These are phyloP conservation scores for Apodemia mormo DNA, from an alignment of 2,888 invertebrate genomes.

Conservation along the genomic window DNA sequence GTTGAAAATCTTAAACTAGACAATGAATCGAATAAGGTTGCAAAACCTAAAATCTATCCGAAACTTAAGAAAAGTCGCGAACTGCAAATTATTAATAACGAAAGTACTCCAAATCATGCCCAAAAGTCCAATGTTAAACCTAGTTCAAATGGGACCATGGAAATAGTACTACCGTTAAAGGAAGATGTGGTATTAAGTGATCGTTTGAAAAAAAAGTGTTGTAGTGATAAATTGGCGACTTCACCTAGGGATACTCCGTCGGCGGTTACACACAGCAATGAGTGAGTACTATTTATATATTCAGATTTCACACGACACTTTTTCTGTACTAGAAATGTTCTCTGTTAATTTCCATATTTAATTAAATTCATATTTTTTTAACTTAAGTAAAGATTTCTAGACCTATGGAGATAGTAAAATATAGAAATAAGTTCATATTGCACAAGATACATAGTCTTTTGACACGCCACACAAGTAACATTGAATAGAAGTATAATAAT, in stretches of 20 bases:
- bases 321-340: too few species aligned
- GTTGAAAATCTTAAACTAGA: slow-evolving; percentile 44
- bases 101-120: background rate
- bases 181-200: slow-evolving; percentile 64
- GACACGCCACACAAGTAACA: too few species aligned
- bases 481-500: too few species aligned
- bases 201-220: slow-evolving; percentile 65
- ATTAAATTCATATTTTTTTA: too few species aligned
- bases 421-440: too few species aligned
- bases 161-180: slow-evolving; percentile 61
- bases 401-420: too few species aligned
- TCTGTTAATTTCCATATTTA: too few species aligned
- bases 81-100: background rate
- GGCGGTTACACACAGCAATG: slow-evolving; percentile 73
- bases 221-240: slow-evolving; percentile 62
- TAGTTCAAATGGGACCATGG: slow-evolving; percentile 66
- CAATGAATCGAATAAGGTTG: slow-evolving; percentile 63
- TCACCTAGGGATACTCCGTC: slow-evolving; percentile 69
- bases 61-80: background rate
- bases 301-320: background rate
- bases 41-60: background rate
- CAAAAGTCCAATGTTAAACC: slow-evolving; percentile 69
- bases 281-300: slow-evolving; percentile 60
- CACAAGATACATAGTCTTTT: too few species aligned
- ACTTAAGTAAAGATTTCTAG: too few species aligned